These are phyloP conservation scores for Pemphigus obesinymphae DNA, from an alignment of 1,140 invertebrate genomes.

Conservation along the genomic window DNA sequence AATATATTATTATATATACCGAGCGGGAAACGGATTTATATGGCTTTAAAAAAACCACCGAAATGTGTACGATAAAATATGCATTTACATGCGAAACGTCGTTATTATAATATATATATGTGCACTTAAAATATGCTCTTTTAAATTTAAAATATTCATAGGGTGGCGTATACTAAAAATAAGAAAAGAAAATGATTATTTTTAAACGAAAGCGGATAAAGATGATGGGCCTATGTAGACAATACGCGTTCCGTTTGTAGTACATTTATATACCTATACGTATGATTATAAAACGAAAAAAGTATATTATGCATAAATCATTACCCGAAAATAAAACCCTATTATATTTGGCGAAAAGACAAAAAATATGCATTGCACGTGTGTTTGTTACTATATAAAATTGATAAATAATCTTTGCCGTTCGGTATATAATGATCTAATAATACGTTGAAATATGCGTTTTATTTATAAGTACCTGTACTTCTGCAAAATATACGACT, in stretches of 20 bases:
- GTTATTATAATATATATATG: conserved; percentile 21
- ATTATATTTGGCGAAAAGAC: conserved; percentile 17
- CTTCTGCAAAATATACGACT: too few species aligned
- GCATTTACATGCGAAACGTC: conserved; percentile 30
- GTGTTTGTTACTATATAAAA: neutral
- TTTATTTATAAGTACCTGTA: too few species aligned
- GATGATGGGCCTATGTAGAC: neutral
- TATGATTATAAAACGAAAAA: conserved; percentile 8
- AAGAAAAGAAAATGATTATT: conserved; percentile 6
- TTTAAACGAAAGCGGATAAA: conserved; percentile 32
- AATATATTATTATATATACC: neutral
- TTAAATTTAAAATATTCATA: conserved; percentile 35
- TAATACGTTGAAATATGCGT: too few species aligned
- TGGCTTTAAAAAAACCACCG: conserved; percentile 6
- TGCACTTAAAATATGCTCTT: conserved; percentile 19
- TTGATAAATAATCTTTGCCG: neutral
- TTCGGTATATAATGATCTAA: too few species aligned
- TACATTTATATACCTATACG: neutral
- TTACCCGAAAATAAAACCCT: neutral
- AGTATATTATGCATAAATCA: conserved; percentile 9
- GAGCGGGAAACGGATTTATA: conserved; percentile 10
- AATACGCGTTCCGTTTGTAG: neutral
- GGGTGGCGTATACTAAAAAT: neutral
- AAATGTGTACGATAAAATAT: conserved; percentile 31
- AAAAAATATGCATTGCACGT: neutral